A percentile compares a stretch with the other conserved stretches of the same genome.
Conservation (phyloP, 2,888 invertebrate genomes). For the Syrphus vitripennis region DNA sequence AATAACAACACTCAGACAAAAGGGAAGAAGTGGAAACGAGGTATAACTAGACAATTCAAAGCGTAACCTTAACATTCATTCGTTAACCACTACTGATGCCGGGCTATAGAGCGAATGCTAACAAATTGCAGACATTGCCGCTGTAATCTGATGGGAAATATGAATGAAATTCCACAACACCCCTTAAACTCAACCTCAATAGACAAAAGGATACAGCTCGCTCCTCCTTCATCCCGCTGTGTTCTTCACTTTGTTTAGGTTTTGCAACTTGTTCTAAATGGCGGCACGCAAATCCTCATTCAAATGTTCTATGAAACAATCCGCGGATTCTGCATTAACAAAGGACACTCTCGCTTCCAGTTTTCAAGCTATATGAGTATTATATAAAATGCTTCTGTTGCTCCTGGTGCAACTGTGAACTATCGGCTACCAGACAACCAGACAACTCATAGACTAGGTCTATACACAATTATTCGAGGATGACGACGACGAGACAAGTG, state of each 20-base stretch:
- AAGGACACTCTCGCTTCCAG: constrained; percentile 38
- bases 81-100: constrained; percentile 16
- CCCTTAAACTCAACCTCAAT: not conserved
- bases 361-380: too few relatives aligned
- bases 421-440: constrained; percentile 10
- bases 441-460: not conserved
- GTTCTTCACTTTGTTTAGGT: constrained; percentile 11
- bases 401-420: not conserved
- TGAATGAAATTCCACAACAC: constrained; percentile 45
- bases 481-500: constrained; percentile 16
- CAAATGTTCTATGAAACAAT: constrained; percentile 50
- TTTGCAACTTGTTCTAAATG: constrained; percentile 32
- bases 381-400: constrained; percentile 5
- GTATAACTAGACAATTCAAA: constrained; percentile 32
- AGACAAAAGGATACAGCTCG: not conserved
- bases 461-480: not conserved
- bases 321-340: constrained; percentile 61
- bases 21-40: not conserved
- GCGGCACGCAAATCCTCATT: constrained; percentile 57
- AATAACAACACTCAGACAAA: not conserved
- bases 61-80: constrained; percentile 64
- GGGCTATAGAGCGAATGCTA: constrained; percentile 33
- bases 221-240: not conserved
- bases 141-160: constrained; percentile 62
- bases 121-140: constrained; percentile 37